Percentiles rank a stretch among this genome's conserved stretches.
These are phyloP conservation scores for Dasypolia templi DNA, from an alignment of 2,888 invertebrate species.

Conservation along the genomic window DNA sequence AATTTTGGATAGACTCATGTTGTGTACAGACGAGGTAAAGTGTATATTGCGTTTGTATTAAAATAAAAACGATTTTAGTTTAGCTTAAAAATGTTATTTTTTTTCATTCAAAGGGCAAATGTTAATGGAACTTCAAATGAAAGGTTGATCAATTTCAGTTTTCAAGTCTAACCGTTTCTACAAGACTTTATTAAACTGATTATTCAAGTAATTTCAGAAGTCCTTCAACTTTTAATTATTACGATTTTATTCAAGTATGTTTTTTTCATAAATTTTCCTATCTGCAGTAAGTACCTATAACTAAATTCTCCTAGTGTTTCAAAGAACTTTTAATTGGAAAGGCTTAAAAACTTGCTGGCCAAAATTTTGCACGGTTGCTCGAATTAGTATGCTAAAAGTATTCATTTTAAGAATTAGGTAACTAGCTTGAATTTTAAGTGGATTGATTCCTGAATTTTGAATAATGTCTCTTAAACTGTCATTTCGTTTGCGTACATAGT, in stretches of 20 bases:
- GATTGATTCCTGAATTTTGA: slow-evolving; percentile 65
- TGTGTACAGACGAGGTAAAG: slow-evolving; percentile 68
- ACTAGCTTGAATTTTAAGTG: slow-evolving; percentile 63
- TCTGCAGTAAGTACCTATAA: slow-evolving; percentile 36
- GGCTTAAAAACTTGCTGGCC: slow-evolving; percentile 42
- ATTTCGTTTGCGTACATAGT: slow-evolving; percentile 25
- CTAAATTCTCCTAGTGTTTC: slow-evolving; percentile 22
- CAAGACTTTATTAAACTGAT: slow-evolving; percentile 31
- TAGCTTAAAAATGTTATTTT: background rate
- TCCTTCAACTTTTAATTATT: slow-evolving; percentile 28
- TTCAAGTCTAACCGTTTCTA: slow-evolving; percentile 19
- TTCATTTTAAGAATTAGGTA: slow-evolving; percentile 60
- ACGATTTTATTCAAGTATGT: slow-evolving; percentile 14
- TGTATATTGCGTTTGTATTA: slow-evolving; percentile 27
- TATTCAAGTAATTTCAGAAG: slow-evolving; percentile 32
- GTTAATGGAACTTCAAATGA: slow-evolving; percentile 2
- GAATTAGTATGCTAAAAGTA: slow-evolving; percentile 65
- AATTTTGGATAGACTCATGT: slow-evolving; percentile 79
- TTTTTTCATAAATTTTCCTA: slow-evolving; percentile 42
- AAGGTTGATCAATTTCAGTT: slow-evolving; percentile 22
- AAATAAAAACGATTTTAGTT: slow-evolving; percentile 17
- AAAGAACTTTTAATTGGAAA: slow-evolving; percentile 33
- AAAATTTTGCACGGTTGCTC: slow-evolving; percentile 36
- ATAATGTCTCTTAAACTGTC: slow-evolving; percentile 40
- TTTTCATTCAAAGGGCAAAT: background rate